Evolutionary conservation across 2,888 invertebrate species (phyloP), one percentile per base, ranked within the genome.

Genomic region (Tanypteryx hageni): DNA sequence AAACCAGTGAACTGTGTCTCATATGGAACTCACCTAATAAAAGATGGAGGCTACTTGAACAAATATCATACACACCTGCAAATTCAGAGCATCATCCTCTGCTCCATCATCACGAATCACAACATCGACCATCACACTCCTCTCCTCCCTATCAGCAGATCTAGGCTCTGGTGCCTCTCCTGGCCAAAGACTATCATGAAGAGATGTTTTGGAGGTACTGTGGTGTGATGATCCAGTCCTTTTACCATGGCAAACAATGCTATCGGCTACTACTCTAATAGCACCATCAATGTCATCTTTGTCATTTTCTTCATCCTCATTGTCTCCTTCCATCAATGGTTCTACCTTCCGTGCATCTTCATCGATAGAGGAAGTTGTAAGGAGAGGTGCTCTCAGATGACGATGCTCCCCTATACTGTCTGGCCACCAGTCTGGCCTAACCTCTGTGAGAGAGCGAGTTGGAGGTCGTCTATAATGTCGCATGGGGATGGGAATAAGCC

Each of bases 371-470:
- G 89, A 92, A 59, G 84, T 84, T 61, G 82, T 92, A 68, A 56
- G 92, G 61, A 68, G 93, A 93, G 13, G 92, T 92, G 56, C 93
- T 92, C 89, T 59, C 89, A 92, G 22, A 92, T 92, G 7, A 92
- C 93, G 11, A 93, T 92, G 13, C 94, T 94, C 31, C 57, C 27
- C 92, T 92, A 92, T 93, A 8, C 64, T 64, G 16, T 89, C 89
- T 1, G 89, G 89, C 89, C 89, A 89, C 89, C 89, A 93, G 76
- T 94, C 94, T 56, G 94, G 94, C 27, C 94, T 92, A 58, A 94
- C 97, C 94, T 97, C 97, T 0, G 97, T 97, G 93, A 97, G 94
- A 5, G 97, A 97, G 92, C 97, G 95, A 93, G 96, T 95, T 91
- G 96, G 95, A 76, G 95, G 96, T 93, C 95, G 95, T 93, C 94